A percentile compares a stretch with the other conserved stretches of the same genome.
These are phyloP conservation scores for Centropristis striata DNA, from an alignment of 2,113 vertebrate genomes.

Conservation along the genomic window DNA sequence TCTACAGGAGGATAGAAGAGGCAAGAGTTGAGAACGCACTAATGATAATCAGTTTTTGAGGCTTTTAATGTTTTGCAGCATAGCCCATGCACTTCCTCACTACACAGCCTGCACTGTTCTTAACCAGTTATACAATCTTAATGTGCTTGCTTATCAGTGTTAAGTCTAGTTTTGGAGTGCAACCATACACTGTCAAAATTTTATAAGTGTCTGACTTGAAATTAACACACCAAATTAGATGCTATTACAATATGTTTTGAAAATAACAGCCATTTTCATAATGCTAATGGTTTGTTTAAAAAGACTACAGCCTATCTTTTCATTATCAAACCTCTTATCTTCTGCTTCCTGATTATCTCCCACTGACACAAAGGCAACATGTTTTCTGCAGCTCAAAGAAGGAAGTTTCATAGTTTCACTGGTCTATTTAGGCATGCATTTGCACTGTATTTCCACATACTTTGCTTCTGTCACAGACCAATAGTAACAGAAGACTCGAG, in stretches of 20 bases:
- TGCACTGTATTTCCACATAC: constrained; percentile 37
- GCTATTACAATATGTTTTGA: neutral
- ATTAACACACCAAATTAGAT: neutral
- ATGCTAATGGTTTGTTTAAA: constrained; percentile 5
- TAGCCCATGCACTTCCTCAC: constrained; percentile 47
- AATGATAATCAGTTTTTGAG: constrained; percentile 18
- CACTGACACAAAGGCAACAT: constrained; percentile 32
- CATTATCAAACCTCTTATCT: constrained; percentile 27
- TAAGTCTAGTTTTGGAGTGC: constrained; percentile 15
- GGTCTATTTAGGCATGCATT: constrained; percentile 36
- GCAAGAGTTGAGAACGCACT: constrained; percentile 39
- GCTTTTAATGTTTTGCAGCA: constrained; percentile 20
- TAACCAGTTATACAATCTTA: constrained; percentile 17
- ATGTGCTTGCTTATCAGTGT: constrained; percentile 19
- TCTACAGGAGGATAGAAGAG: constrained; percentile 22
- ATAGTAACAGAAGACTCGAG: neutral
- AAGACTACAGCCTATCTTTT: constrained; percentile 6
- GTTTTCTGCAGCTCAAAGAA: constrained; percentile 37
- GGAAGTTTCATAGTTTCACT: constrained; percentile 48
- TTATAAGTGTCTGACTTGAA: neutral
- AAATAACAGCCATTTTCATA: neutral
- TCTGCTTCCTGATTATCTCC: constrained; percentile 47
- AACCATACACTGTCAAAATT: constrained; percentile 3
- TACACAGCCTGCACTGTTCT: constrained; percentile 43
- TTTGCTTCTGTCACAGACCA: neutral